Conservation (phyloP, 1,140 invertebrate species). For the Mercenaria mercenaria region DNA sequence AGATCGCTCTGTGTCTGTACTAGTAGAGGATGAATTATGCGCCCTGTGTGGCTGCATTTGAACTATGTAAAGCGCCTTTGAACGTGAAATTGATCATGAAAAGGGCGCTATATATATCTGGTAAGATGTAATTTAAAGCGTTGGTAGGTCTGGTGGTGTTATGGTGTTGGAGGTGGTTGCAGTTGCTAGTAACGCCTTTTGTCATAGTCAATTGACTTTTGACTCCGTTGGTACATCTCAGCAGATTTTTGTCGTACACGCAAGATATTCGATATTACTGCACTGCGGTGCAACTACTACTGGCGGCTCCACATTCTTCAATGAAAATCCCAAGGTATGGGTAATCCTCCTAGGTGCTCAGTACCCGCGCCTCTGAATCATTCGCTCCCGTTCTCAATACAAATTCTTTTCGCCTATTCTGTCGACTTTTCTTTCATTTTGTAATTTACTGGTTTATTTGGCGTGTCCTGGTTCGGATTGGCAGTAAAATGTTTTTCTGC, state of each 20-base stretch:
- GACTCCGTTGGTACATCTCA: not conserved
- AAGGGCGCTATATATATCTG: too few relatives aligned
- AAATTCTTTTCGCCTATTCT: not conserved
- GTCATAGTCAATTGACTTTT: too few relatives aligned
- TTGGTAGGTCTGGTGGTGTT: too few relatives aligned
- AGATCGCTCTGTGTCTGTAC: too few relatives aligned
- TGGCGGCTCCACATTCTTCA: constrained; percentile 22
- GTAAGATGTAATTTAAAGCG: too few relatives aligned
- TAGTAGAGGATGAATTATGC: too few relatives aligned
- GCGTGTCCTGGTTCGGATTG: not conserved
- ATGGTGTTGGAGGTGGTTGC: too few relatives aligned
- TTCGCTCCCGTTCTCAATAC: not conserved
- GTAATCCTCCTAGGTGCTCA: not conserved
- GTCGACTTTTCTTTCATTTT: not conserved
- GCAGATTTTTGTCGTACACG: constrained; percentile 19
- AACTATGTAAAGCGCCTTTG: too few relatives aligned
- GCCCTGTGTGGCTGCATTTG: too few relatives aligned
- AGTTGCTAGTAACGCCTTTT: too few relatives aligned
- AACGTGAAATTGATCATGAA: too few relatives aligned
- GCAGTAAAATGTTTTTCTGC: not conserved
- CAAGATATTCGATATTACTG: not conserved
- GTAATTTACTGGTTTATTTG: not conserved
- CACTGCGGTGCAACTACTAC: not conserved
- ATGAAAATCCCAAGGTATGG: constrained; percentile 19
- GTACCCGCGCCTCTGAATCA: not conserved